phyloP scores from a whole-genome alignment of 1,140 invertebrate genomes.

The Polypedilum pembai region DNA sequence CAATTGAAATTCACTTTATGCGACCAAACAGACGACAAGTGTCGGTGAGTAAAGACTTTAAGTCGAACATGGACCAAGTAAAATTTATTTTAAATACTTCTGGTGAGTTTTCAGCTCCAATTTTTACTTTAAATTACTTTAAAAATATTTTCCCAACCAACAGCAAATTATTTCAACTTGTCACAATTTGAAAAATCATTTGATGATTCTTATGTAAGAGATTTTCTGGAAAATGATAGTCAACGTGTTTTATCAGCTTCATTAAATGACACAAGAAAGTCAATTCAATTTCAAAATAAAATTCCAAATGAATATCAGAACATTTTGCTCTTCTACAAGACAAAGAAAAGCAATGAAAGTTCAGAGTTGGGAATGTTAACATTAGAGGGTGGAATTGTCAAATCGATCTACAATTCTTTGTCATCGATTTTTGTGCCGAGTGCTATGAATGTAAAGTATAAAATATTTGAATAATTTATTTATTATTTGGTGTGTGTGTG shows the following conservation, averaged over 20 bases:
- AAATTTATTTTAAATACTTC: slow-evolving; percentile 13
- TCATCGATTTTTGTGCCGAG: slow-evolving; percentile 42
- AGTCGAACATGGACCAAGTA: not conserved
- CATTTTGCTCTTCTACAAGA: slow-evolving; percentile 43
- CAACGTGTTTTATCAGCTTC: slow-evolving; percentile 41
- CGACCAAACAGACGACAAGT: not conserved
- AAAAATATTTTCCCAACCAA: not conserved
- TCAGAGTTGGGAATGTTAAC: slow-evolving; percentile 40
- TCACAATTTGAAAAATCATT: not conserved
- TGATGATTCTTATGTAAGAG: slow-evolving; percentile 32
- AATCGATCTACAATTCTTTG: slow-evolving; percentile 45
- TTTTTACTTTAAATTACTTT: not conserved
- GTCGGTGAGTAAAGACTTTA: not conserved
- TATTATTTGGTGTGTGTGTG: too few species aligned
- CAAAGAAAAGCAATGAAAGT: slow-evolving; percentile 30
- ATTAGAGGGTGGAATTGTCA: slow-evolving; percentile 43
- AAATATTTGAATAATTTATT: too few species aligned
- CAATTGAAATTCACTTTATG: not conserved
- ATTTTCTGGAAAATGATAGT: slow-evolving; percentile 43
- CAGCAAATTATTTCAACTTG: not conserved
- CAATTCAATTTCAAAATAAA: slow-evolving; percentile 43
- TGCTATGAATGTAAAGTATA: slow-evolving; percentile 36
- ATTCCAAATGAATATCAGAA: slow-evolving; percentile 41
- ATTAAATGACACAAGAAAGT: slow-evolving; percentile 38
- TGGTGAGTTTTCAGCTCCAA: not conserved